Evolutionary conservation across 2,888 invertebrate genomes (phyloP), one percentile per base, ranked within the genome.

Genomic region (Stenoptilia bipunctidactyla): DNA sequence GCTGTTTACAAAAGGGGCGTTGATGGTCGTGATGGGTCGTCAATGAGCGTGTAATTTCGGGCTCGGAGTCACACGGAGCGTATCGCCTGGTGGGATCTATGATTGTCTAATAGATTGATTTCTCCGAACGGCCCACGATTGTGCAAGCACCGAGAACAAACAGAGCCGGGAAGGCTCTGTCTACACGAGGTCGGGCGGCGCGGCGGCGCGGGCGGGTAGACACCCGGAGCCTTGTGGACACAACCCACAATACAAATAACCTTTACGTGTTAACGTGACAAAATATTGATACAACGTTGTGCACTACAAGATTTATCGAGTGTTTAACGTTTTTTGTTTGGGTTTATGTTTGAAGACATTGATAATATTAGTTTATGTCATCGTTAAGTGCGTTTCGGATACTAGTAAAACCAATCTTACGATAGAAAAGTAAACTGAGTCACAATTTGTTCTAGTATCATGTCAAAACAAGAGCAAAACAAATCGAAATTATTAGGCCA

Each of bases 91-190:
- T 45, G 51, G 55, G 64, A 71, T 74, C 69, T 67, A 70, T 71
- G 68, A 75, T 68, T 67, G 61, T 58, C 45, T 61, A 67, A 66
- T 64, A 71, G 74, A 71, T 66, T n/a, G n/a, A 71, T 75, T 70
- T 66, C 61, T 48, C 46, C 52, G 64, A 73, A 70, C 51, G 55
- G 56, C 55, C 48, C 55, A 53, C 52, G 56, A 58, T 76, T 72
- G 64, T 71, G 65, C 66, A 75, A 74, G 76, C 70, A 75, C 44
- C 45, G 47, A 47, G 47, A 56, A 62, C 55, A 72, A 67, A 71
- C 56, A 71, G 48, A 61, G 54, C 53, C 48, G 49, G 52, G 56
- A 50, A 56, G 56, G 57, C 65, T 61, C 52, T 59, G 59, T 66
- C 65, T 51, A 64, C 64, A 56, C 50, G 55, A 56, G 58, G 56